phyloP scores from a whole-genome alignment of 2,113 vertebrate genomes.

The Podarcis muralis region DNA sequence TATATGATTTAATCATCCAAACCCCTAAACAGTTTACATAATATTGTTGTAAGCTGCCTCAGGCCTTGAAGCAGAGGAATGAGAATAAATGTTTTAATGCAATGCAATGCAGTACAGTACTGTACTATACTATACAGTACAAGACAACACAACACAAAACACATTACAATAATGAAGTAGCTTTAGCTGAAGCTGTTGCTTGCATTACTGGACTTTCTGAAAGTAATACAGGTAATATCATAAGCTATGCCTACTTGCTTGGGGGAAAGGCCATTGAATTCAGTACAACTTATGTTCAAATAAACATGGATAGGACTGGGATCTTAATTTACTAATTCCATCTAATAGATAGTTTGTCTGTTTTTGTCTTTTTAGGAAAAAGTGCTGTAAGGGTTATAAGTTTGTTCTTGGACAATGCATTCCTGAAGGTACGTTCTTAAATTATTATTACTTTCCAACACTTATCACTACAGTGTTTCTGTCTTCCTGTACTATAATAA shows the following conservation, averaged over 20 bases:
- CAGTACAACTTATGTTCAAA: not conserved
- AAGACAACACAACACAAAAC: no score
- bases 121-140: no score
- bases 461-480: constrained; percentile 30
- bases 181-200: not conserved
- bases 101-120: no score
- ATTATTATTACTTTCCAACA: constrained; percentile 6
- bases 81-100: not conserved
- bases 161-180: not conserved
- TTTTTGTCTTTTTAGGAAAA: constrained; percentile 88
- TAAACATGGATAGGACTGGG: not conserved
- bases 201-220: not conserved
- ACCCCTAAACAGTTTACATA: not conserved
- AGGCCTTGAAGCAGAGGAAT: not conserved
- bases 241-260: not conserved
- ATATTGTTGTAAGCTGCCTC: no score
- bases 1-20: no score
- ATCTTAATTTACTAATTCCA: not conserved
- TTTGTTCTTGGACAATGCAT: constrained; percentile 98
- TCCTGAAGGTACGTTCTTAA: constrained; percentile 90
- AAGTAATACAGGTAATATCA: no score
- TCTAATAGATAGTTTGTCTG: constrained; percentile 55
- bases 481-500: constrained; percentile 19
- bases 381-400: constrained; percentile 96
- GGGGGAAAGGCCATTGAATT: not conserved